Percentiles rank a stretch among this genome's conserved stretches.
Evolutionary conservation across 2,113 vertebrate genomes (phyloP).

Genomic region (Diadophis punctatus): DNA sequence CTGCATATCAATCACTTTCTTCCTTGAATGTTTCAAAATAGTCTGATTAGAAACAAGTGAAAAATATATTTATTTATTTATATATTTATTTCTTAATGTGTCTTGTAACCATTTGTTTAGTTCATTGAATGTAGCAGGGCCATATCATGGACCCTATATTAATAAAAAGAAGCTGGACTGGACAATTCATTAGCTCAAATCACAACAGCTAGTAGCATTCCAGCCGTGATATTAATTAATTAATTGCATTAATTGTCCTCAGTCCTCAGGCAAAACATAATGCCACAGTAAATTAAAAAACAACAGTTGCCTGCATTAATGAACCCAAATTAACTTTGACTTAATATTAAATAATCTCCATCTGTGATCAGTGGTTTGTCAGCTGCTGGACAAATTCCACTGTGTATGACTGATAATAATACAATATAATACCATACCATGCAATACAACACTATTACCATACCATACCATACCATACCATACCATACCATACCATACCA

Average conservation of each 20-base stretch:
- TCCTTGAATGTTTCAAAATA: neutral
- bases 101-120: neutral
- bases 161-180: neutral
- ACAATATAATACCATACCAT: neutral
- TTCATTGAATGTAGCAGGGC: no score
- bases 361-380: neutral
- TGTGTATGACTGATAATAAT: neutral
- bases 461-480: neutral
- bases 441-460: neutral
- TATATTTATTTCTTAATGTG: neutral
- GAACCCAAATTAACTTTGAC: neutral
- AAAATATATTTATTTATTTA: neutral
- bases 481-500: neutral
- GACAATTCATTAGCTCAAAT: neutral
- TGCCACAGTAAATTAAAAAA: neutral
- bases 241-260: neutral
- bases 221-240: accelerated
- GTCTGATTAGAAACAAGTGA: conserved; percentile 7
- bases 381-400: neutral
- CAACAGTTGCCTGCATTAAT: neutral
- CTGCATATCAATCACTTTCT: neutral
- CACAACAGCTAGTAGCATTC: neutral
- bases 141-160: neutral
- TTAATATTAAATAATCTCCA: neutral
- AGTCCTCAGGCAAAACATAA: neutral